Percentiles rank a stretch among this genome's conserved stretches.
These are phyloP conservation scores for Drosophila ironensis DNA, from an alignment of 1,140 invertebrate genomes.

Conservation along the genomic window DNA sequence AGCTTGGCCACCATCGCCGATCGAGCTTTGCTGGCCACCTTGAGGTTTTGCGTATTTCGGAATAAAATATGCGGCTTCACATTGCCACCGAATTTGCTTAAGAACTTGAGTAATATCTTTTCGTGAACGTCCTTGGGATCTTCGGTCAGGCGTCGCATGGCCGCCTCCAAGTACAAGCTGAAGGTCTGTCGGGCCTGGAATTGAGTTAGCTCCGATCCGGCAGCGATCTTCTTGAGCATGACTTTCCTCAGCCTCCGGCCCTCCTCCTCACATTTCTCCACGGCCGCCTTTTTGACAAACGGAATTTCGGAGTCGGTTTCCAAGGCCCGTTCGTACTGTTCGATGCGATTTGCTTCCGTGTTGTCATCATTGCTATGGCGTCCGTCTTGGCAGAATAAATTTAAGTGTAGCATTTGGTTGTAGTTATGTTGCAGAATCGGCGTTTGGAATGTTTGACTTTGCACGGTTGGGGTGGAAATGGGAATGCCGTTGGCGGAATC, in stretches of 20 bases:
- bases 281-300: constrained; percentile 56
- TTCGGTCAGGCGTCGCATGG: constrained; percentile 87
- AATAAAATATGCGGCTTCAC: constrained; percentile 89
- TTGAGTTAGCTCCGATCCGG: constrained; percentile 78
- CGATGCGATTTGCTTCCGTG: constrained; percentile 71
- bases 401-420: constrained; percentile 89
- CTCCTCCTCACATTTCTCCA: constrained; percentile 72
- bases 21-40: constrained; percentile 90
- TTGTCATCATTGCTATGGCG: constrained; percentile 43
- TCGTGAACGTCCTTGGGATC: constrained; percentile 85
- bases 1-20: constrained; percentile 94
- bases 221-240: constrained; percentile 69
- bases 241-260: constrained; percentile 65
- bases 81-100: constrained; percentile 90
- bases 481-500: constrained; percentile 89
- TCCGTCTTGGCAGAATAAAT: constrained; percentile 74
- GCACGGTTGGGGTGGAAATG: constrained; percentile 85
- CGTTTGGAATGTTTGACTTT: constrained; percentile 84
- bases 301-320: constrained; percentile 57
- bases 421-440: constrained; percentile 87
- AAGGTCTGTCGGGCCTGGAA: constrained; percentile 91
- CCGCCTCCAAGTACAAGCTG: constrained; percentile 90
- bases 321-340: constrained; percentile 74
- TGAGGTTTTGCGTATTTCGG: constrained; percentile 53
- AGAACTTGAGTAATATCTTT: constrained; percentile 91